Conservation (phyloP, 2,888 invertebrate species). For the Orchesella flavescens region DNA sequence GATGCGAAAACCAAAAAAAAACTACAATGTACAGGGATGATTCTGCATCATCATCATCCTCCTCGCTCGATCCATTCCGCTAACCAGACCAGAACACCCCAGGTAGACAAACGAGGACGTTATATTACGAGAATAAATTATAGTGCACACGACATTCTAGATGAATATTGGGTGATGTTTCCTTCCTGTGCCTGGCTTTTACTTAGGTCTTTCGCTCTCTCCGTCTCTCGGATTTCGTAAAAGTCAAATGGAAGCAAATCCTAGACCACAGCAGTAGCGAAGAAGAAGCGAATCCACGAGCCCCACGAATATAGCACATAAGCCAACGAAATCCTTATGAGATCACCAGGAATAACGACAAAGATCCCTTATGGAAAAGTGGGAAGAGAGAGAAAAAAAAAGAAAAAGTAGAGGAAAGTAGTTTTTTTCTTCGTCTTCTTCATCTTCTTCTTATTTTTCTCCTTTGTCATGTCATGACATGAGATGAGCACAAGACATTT, state of each 20-base stretch:
- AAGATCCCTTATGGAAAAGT: slow-evolving; percentile 31
- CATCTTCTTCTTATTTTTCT: too few species aligned
- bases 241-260: slow-evolving; percentile 19
- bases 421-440: neutral
- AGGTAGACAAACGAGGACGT: too few species aligned
- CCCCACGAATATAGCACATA: slow-evolving; percentile 2
- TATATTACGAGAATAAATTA: too few species aligned
- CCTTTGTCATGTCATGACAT: slow-evolving; percentile 30
- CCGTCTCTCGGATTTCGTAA: neutral
- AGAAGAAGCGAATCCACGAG: slow-evolving; percentile 4
- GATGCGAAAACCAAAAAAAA: too few species aligned
- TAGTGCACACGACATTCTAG: too few species aligned
- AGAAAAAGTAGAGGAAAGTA: slow-evolving; percentile 11
- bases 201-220: neutral
- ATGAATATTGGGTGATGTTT: too few species aligned
- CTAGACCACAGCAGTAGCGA: slow-evolving; percentile 17
- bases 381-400: slow-evolving; percentile 16
- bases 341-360: slow-evolving; percentile 34
- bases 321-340: slow-evolving; percentile 44
- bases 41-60: too few species aligned
- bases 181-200: neutral
- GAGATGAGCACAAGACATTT: slow-evolving; percentile 23
- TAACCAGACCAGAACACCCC: too few species aligned
- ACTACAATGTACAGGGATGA: too few species aligned
- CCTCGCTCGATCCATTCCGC: too few species aligned